A percentile compares a stretch with the other conserved stretches of the same genome.
Conservation (phyloP, 2,888 invertebrate species). For the Tigriopus californicus region DNA sequence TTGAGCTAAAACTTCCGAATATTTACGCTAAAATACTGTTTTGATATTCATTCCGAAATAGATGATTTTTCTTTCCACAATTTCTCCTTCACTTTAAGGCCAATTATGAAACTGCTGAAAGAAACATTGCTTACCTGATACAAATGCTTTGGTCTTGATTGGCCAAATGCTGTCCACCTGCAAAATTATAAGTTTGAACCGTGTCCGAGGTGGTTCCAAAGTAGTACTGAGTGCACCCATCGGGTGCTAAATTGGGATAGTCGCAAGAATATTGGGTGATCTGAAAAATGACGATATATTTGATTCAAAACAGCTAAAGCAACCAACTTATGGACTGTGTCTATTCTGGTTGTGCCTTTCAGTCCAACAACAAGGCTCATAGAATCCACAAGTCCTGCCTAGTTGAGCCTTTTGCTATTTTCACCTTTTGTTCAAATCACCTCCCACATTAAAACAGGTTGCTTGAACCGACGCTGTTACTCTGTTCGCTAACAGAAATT, state of each 20-base stretch:
- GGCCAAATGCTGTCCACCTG: slow-evolving; percentile 8
- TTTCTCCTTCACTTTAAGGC: neutral
- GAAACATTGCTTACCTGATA: neutral
- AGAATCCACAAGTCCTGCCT: too few relatives aligned
- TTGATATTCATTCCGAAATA: too few relatives aligned
- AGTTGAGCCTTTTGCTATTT: too few relatives aligned
- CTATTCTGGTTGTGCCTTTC: too few relatives aligned
- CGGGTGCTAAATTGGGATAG: slow-evolving; percentile 3
- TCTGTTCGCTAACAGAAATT: too few relatives aligned
- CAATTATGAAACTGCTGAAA: neutral
- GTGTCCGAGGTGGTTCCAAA: neutral
- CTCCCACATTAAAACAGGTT: neutral
- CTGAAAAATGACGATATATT: neutral
- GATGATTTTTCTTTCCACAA: too few relatives aligned
- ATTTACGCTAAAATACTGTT: too few relatives aligned
- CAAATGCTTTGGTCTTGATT: slow-evolving; percentile 10
- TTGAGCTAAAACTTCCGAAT: too few relatives aligned
- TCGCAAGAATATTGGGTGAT: slow-evolving; percentile 9
- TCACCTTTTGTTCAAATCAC: neutral
- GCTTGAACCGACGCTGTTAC: too few relatives aligned
- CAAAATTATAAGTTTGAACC: slow-evolving; percentile 10
- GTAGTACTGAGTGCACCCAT: slow-evolving; percentile 13
- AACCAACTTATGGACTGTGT: too few relatives aligned
- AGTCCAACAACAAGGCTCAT: too few relatives aligned
- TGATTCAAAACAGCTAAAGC: too few relatives aligned